Evolutionary conservation across 53 echinoderm and acorn worm species (phyloP), one percentile per base, ranked within the genome.

Genomic region (Temnopleurus reevesii): DNA sequence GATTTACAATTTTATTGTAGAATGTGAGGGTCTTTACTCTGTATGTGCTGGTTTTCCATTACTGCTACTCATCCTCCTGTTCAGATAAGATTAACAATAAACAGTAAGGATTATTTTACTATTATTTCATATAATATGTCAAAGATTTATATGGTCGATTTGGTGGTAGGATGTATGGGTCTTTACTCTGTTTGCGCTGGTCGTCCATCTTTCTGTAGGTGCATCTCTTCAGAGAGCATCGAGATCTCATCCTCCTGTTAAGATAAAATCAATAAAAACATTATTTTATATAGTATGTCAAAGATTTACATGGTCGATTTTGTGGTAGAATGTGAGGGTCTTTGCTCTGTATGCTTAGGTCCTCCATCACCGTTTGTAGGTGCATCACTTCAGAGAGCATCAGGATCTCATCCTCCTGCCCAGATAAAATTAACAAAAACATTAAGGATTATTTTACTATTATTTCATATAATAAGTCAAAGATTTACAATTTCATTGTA

Each of bases 221-320:
- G 95, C 4, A 89, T 84, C 7, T 94, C 90, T 60, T 97, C 97
- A 7, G 94, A 91, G 44, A 97, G 81, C 97, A 97, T 93, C 0
- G 97, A 95, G 55, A 95, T 85, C 89, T 97, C 97, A 55, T 95
- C 97, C 81, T 97, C 97, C 97, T 97, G 88, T 38, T 21, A 63
- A 77, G 21, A 59, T 41, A 31, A 34, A 8, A 82, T 13, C 7
- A 43, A 45, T 0, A 43, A 71, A 10, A 30, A 63, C 0, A 63
- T 33, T 1, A 63, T 7, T 21, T 56, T n/a, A 6, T 56, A n/a
- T 5, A 5, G 17, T 1, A 4, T 13, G 17, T 49, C 49, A 3
- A 49, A 49, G 49, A 49, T n/a, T n/a, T n/a, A n/a, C n/a, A n/a
- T n/a, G n/a, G n/a, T n/a, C n/a, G n/a, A n/a, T n/a, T n/a, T n/a